Base-by-base conservation (phyloP, 2,113 vertebrate species). In the Brachypodius melanocephalos region DNA sequence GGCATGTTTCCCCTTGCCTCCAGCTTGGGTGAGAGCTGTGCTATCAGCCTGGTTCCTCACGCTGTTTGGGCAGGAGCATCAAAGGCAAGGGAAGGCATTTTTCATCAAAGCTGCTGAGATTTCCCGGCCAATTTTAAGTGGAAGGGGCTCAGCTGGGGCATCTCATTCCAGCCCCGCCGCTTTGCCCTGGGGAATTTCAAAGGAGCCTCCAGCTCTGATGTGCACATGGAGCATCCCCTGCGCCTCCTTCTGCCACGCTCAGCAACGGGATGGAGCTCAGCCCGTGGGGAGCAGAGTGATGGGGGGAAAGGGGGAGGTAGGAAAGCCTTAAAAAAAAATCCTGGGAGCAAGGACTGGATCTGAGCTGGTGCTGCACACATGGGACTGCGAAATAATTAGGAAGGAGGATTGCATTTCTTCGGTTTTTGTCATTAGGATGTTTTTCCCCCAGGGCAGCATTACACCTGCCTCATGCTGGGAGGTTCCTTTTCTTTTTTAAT, bases 111-210 rank as follows among this genome's bases (percentile, higher is more conserved):
- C 57, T 2, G 2, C 21, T 2, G 10, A 10, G 59, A 82, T 95
- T 95, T 82, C 87, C 81, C 0, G 0, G 66, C 74, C 69, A 55
- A 31, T 96, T 91, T 94, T 69, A 48, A 95, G 74, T 2, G 11
- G 61, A 77, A 34, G 38, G 40, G 5, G 55, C 92, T 82, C 80
- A 85, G 38, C 36, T 82, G 46, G 79, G 72, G 58, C 67, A 81
- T 29, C 85, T 66, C 69, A 17, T 76, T 84, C 63, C 31, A 4
- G 48, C 46, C 94, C 77, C 10, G 3, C 54, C 88, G 46, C 73
- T 95, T 84, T 55, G 80, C 85, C 68, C 83, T 14, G 40, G 36
- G 62, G 93, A 63, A 71, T 88, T 94, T 96, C 95, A 96, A 93
- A 96, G 83, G 63, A 79, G 32, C 38, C 52, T 90, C 31, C 1